Percentiles rank a stretch among this genome's conserved stretches.
Conservation (phyloP, 2,888 invertebrate species). For the Cosmia pyralina region DNA sequence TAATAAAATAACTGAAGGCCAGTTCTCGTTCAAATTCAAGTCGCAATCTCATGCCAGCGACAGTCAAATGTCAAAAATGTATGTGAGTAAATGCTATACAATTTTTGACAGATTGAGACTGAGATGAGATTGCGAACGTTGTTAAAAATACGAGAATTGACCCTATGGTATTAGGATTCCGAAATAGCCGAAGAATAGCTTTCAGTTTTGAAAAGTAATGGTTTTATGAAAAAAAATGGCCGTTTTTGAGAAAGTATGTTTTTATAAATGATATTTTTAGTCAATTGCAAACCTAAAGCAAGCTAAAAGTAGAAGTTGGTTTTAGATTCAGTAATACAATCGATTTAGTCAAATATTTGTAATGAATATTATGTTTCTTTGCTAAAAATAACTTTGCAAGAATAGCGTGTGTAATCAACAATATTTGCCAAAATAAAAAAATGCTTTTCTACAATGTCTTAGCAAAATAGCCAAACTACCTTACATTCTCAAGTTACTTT, state of each 20-base stretch:
- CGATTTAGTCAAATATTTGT: not conserved
- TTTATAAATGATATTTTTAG: not conserved
- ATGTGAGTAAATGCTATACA: no score
- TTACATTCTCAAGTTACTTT: slow-evolving; percentile 17
- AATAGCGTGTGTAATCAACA: not conserved
- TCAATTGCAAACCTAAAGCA: not conserved
- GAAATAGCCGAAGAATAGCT: slow-evolving; percentile 2
- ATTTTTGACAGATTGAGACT: no score
- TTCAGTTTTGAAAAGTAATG: not conserved
- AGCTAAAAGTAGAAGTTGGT: not conserved
- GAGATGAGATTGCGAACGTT: no score
- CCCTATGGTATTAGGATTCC: not conserved
- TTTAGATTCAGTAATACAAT: not conserved
- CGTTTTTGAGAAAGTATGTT: not conserved
- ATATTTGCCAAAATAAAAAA: not conserved
- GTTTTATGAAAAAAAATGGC: not conserved
- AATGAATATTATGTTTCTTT: no score
- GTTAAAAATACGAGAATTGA: no score
- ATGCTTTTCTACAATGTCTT: slow-evolving; percentile 17
- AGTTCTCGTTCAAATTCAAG: no score
- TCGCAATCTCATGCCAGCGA: no score
- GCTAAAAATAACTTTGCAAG: not conserved
- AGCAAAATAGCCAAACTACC: not conserved
- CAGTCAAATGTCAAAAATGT: no score
- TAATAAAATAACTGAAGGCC: not conserved